Conservation (phyloP, 1,140 invertebrate genomes). For the Lucilia cuprina region DNA sequence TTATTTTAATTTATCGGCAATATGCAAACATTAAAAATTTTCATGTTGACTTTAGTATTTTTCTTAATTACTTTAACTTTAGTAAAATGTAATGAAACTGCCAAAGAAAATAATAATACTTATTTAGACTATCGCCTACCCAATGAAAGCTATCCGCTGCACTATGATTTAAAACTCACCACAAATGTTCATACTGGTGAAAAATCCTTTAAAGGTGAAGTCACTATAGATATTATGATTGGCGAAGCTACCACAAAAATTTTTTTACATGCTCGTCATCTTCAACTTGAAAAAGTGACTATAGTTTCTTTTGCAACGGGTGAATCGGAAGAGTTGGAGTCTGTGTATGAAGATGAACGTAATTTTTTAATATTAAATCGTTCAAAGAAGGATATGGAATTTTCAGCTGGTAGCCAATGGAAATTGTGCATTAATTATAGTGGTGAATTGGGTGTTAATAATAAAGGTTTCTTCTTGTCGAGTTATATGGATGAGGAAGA, state of each 20-base stretch:
- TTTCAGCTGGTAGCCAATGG: conserved; percentile 54
- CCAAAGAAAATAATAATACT: conserved; percentile 38
- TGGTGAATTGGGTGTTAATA: conserved; percentile 67
- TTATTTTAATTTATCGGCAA: not conserved
- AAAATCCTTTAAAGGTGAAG: conserved; percentile 67
- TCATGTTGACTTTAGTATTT: not conserved
- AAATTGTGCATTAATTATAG: conserved; percentile 64
- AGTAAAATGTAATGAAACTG: conserved; percentile 43
- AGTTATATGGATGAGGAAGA: conserved; percentile 69
- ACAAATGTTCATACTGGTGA: conserved; percentile 67
- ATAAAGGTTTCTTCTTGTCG: conserved; percentile 82
- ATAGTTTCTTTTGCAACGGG: conserved; percentile 36
- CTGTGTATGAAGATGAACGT: conserved; percentile 39
- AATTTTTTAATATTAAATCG: conserved; percentile 54
- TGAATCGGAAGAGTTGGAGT: conserved; percentile 26
- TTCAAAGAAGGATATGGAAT: conserved; percentile 38
- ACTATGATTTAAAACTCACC: conserved; percentile 71
- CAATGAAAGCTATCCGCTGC: conserved; percentile 66
- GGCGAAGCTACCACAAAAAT: conserved; percentile 55
- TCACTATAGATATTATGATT: conserved; percentile 65
- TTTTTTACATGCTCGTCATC: conserved; percentile 63
- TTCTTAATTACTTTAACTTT: not conserved
- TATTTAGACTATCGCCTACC: conserved; percentile 67
- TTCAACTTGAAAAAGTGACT: conserved; percentile 42
- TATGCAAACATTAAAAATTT: not conserved